These are phyloP conservation scores for Phalacrocorax brasilianus DNA, from an alignment of 2,113 vertebrate species.

Conservation along the genomic window DNA sequence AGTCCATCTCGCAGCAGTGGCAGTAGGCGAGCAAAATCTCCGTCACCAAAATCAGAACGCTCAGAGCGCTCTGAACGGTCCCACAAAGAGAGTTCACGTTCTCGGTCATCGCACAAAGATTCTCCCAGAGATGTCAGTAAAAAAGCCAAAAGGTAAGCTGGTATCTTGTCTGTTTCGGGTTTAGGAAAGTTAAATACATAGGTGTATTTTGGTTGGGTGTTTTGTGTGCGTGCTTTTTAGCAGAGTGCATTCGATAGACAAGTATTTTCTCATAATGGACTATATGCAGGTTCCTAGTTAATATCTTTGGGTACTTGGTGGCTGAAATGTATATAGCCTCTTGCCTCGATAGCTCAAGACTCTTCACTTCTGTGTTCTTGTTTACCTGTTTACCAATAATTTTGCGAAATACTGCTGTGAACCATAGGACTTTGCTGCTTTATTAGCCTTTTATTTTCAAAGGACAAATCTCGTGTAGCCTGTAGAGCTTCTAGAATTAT, in stretches of 20 bases:
- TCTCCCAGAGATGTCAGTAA: slow-evolving; percentile 91
- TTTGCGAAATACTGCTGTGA: neutral
- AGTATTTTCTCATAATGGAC: neutral
- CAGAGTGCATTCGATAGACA: neutral
- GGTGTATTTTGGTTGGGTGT: neutral
- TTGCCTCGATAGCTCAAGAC: neutral
- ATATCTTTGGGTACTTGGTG: neutral
- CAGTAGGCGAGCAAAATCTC: slow-evolving; percentile 87
- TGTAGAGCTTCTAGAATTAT: neutral
- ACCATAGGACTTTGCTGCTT: neutral
- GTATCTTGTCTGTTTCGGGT: neutral
- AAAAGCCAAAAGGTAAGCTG: slow-evolving; percentile 90
- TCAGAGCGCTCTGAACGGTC: slow-evolving; percentile 90
- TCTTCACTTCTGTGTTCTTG: neutral
- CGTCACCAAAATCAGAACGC: slow-evolving; percentile 91
- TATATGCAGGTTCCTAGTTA: neutral
- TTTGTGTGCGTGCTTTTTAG: neutral
- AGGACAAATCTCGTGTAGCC: neutral
- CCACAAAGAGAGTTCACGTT: slow-evolving; percentile 89
- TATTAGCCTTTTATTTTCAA: neutral
- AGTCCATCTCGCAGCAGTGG: slow-evolving; percentile 89
- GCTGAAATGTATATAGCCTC: neutral
- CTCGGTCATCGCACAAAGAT: slow-evolving; percentile 91
- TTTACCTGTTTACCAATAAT: neutral
- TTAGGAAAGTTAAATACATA: neutral